Conservation (phyloP, 2,888 invertebrate species). For the Tanypteryx hageni region DNA sequence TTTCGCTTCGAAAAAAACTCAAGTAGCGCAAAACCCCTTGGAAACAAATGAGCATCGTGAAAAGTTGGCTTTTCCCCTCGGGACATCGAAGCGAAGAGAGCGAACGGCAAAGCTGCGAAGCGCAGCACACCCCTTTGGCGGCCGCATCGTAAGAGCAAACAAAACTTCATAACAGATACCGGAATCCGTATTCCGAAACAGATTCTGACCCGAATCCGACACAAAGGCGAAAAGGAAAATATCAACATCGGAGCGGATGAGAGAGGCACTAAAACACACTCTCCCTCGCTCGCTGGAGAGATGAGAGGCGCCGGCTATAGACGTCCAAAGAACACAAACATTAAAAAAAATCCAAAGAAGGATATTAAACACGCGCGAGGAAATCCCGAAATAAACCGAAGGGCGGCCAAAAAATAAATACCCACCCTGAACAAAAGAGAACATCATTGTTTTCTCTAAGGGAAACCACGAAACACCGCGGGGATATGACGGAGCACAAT, state of each 20-base stretch:
- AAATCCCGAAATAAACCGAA: background rate
- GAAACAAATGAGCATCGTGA: too few species aligned
- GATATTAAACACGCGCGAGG: background rate
- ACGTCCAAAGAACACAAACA: background rate
- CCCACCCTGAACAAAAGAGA: too few species aligned
- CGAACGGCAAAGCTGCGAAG: background rate
- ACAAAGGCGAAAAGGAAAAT: background rate
- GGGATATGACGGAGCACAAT: too few species aligned
- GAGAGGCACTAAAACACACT: background rate
- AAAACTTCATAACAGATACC: background rate
- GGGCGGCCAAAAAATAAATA: too few species aligned
- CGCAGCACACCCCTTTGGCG: background rate
- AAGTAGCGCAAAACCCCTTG: too few species aligned
- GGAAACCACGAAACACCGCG: too few species aligned
- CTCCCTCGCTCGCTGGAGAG: background rate
- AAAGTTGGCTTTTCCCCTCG: too few species aligned
- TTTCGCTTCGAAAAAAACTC: too few species aligned
- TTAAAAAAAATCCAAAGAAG: background rate
- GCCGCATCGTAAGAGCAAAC: background rate
- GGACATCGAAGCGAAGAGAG: too few species aligned
- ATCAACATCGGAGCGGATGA: background rate
- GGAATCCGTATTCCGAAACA: background rate
- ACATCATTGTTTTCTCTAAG: too few species aligned
- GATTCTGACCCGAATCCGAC: conserved; percentile 16
- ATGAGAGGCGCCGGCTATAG: background rate